These are phyloP conservation scores for Tupaia tana DNA, from an alignment of 2,113 vertebrate species.

Conservation along the genomic window DNA sequence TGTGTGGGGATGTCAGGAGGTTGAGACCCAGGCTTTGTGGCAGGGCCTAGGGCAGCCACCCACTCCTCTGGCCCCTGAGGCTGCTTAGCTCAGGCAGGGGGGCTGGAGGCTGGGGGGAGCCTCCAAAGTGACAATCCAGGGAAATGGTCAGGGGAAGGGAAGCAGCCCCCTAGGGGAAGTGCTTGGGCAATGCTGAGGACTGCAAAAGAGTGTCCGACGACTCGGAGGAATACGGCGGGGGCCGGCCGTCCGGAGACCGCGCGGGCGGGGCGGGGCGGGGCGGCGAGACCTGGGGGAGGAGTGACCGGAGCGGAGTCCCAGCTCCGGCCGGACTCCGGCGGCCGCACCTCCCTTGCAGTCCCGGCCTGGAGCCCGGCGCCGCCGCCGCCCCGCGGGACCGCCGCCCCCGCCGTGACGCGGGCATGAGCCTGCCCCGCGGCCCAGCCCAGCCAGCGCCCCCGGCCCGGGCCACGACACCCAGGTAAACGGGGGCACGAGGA, in stretches of 20 bases:
- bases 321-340: neutral
- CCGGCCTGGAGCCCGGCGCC: conserved; percentile 19
- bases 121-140: neutral
- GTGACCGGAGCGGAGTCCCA: neutral
- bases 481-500: conserved; percentile 64
- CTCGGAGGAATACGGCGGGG: conserved; percentile 75
- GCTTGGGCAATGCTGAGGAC: neutral
- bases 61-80: neutral
- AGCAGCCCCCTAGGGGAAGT: neutral
- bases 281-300: neutral
- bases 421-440: conserved; percentile 54
- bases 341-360: conserved; percentile 43
- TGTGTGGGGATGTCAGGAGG: conserved; percentile 46
- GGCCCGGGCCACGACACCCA: conserved; percentile 50
- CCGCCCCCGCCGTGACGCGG: conserved; percentile 33
- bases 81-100: conserved; percentile 2
- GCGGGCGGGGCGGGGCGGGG: neutral
- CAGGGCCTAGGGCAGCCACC: neutral
- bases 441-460: neutral
- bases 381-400: neutral
- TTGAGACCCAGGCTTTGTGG: neutral
- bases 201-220: neutral
- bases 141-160: neutral
- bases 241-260: neutral
- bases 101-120: neutral